Conservation (phyloP, 2,113 vertebrate species). For the Ardeotis arabs region DNA sequence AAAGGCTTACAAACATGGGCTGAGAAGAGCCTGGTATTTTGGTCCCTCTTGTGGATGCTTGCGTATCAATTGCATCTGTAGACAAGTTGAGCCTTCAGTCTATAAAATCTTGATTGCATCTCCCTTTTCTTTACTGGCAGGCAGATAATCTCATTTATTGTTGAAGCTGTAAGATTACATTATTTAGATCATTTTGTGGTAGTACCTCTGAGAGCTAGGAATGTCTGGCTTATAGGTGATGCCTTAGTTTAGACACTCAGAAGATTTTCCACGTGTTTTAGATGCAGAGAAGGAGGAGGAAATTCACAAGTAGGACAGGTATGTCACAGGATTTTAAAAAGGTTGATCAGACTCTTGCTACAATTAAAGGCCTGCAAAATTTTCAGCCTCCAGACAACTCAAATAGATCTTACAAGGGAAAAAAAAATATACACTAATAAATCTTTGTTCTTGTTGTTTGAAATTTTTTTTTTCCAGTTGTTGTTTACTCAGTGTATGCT, state of each 20-base stretch:
- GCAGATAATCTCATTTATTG: background rate
- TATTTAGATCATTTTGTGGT: background rate
- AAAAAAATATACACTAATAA: background rate
- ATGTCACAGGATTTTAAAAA: background rate
- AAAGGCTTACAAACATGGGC: background rate
- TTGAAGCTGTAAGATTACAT: background rate
- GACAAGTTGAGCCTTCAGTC: background rate
- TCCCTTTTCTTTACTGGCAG: background rate
- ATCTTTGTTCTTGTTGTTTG: background rate
- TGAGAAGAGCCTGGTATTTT: background rate
- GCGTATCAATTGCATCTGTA: background rate
- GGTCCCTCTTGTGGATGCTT: background rate
- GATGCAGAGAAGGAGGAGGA: background rate
- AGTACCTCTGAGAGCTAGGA: background rate
- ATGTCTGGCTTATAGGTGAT: background rate
- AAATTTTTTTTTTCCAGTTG: background rate
- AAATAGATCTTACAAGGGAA: background rate
- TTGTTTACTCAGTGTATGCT: background rate
- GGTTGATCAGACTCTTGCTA: background rate
- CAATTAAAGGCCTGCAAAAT: background rate
- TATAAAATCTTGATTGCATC: background rate
- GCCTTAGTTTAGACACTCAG: background rate
- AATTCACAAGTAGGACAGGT: background rate
- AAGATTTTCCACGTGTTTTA: background rate
- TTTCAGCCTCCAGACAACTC: background rate